phyloP scores from a whole-genome alignment of 2,113 vertebrate species.

The Grallaria varia region DNA sequence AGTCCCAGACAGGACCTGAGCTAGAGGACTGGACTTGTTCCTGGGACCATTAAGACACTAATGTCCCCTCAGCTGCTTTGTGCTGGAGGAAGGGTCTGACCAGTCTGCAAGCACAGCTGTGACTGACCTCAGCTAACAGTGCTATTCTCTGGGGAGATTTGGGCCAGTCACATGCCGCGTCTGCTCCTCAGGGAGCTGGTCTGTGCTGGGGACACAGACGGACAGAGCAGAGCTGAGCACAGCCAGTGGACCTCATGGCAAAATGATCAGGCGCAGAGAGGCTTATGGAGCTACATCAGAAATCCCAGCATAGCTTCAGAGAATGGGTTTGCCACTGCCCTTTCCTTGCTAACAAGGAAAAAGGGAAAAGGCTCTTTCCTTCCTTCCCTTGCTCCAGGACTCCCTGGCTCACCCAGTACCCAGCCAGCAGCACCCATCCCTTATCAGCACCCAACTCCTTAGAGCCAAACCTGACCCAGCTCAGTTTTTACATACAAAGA shows the following conservation, averaged over 20 bases:
- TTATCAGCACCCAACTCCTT: background rate
- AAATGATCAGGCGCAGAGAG: background rate
- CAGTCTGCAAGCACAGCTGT: background rate
- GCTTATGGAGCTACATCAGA: background rate
- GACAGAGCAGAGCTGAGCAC: background rate
- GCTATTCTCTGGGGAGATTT: background rate
- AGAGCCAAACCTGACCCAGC: background rate
- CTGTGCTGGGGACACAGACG: background rate
- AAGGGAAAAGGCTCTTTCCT: background rate
- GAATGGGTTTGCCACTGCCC: background rate
- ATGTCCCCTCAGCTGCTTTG: background rate
- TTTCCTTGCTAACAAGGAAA: background rate
- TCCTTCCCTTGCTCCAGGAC: background rate
- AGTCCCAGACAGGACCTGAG: background rate
- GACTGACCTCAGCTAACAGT: background rate
- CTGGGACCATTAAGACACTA: background rate
- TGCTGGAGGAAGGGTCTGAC: background rate
- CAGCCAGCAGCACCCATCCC: background rate
- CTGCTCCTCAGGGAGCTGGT: background rate
- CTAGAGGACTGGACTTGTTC: background rate
- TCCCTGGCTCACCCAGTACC: background rate
- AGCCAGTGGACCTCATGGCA: background rate
- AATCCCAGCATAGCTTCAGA: background rate
- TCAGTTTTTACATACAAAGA: background rate
- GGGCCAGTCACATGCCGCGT: fast-evolving